Evolutionary conservation across 2,888 invertebrate genomes (phyloP).

Genomic region (Nemotelus pantherinus): DNA sequence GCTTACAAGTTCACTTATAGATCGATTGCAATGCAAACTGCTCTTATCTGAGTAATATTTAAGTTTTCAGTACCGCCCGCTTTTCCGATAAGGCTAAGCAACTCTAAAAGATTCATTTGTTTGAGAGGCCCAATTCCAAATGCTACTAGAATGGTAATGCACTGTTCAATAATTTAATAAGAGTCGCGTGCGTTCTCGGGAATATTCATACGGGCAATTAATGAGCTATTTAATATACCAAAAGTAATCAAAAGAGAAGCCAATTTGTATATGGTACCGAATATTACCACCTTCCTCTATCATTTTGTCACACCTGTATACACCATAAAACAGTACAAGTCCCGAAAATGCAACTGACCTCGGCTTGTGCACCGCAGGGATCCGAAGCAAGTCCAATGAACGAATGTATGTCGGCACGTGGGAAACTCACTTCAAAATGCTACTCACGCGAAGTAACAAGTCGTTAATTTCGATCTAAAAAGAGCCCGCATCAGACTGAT

Average conservation of each 20-base stretch:
- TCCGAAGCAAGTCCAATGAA: background rate
- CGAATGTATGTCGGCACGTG: slow-evolving; percentile 8
- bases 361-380: background rate
- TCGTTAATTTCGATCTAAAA: slow-evolving; percentile 30
- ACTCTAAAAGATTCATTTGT: too few relatives aligned
- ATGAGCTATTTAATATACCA: background rate
- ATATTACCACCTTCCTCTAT: background rate
- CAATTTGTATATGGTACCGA: background rate
- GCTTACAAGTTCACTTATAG: too few relatives aligned
- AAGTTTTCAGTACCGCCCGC: too few relatives aligned
- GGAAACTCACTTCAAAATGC: slow-evolving; percentile 20
- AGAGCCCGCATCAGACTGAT: slow-evolving; percentile 7
- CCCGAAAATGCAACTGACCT: too few relatives aligned
- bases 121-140: too few relatives aligned
- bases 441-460: slow-evolving; percentile 24
- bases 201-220: background rate
- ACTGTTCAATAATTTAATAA: background rate
- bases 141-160: too few relatives aligned
- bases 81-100: too few relatives aligned
- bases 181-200: background rate
- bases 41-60: too few relatives aligned
- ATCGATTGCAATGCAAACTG: too few relatives aligned
- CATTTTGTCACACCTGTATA: background rate
- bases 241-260: background rate
- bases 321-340: too few relatives aligned